phyloP scores from a whole-genome alignment of 1,140 invertebrate species.

The Gonatopus flavifemur region DNA sequence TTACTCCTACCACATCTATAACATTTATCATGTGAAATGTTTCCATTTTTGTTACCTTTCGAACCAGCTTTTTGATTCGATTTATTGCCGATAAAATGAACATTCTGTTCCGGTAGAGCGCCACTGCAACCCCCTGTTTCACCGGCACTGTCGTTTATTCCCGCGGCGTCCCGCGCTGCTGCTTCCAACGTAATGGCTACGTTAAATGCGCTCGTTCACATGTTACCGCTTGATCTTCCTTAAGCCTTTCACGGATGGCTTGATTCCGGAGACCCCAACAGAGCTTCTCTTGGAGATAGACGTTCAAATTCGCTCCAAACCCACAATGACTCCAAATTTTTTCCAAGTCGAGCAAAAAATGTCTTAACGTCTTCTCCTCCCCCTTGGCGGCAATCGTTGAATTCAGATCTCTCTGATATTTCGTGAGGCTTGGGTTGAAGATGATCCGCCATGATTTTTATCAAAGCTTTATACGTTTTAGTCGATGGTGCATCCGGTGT shows the following conservation, averaged over 20 bases:
- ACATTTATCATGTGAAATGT: too few species aligned
- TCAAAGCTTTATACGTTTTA: neutral
- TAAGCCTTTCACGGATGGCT: neutral
- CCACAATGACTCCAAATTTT: neutral
- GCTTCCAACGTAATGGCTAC: neutral
- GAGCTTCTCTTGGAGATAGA: neutral
- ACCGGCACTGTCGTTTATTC: neutral
- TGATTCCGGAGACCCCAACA: neutral
- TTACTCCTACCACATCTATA: neutral
- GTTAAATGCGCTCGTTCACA: neutral
- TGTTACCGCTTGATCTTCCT: neutral
- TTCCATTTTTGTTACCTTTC: neutral
- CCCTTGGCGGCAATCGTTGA: conserved; percentile 16
- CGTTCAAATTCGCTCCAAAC: neutral
- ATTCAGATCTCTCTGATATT: conserved; percentile 21
- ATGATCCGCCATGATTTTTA: too few species aligned
- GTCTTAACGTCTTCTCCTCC: neutral
- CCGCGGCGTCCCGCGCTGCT: neutral
- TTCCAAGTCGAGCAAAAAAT: neutral
- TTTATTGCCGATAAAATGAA: neutral
- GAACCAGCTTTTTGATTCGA: neutral
- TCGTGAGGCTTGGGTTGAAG: conserved; percentile 15
- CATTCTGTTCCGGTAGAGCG: too few species aligned
- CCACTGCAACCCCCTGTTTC: too few species aligned
- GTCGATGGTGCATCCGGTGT: conserved; percentile 7